A percentile compares a stretch with the other conserved stretches of the same genome.
These are phyloP conservation scores for Hylia prasina DNA, from an alignment of 2,113 vertebrate species.

Conservation along the genomic window DNA sequence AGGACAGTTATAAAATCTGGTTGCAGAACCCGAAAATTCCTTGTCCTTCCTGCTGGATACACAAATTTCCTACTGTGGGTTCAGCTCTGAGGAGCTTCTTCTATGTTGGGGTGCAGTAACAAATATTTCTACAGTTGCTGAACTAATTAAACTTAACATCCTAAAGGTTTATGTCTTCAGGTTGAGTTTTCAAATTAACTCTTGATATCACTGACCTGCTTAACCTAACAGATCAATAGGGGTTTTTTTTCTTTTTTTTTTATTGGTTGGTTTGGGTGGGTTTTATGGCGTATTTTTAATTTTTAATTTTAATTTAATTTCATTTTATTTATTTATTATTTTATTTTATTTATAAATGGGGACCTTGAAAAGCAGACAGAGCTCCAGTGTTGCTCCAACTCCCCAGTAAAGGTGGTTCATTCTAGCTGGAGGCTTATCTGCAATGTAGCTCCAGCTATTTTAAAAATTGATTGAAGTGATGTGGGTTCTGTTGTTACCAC, in stretches of 20 bases:
- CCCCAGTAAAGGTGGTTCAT: background rate
- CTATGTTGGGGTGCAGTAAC: fast-evolving
- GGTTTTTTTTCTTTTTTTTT: background rate
- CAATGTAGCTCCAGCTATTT: background rate
- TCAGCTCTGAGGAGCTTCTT: background rate
- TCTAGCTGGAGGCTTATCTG: background rate
- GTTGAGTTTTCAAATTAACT: background rate
- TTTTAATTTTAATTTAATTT: background rate
- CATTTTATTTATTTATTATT: background rate
- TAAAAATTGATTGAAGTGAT: background rate
- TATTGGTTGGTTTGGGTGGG: fast-evolving
- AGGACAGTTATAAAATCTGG: background rate
- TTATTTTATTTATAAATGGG: background rate
- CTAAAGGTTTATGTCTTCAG: background rate
- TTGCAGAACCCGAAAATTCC: background rate
- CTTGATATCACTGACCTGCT: background rate
- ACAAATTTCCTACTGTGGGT: fast-evolving
- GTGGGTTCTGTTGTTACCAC: background rate
- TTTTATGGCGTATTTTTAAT: fast-evolving
- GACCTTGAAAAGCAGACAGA: background rate
- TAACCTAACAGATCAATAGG: background rate
- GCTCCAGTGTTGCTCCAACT: background rate
- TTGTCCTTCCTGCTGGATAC: background rate
- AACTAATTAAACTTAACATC: background rate
- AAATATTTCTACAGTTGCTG: background rate